Percentiles rank a stretch among this genome's conserved stretches.
Conservation (phyloP, 2,797 vertebrate genomes). For the Lepilemur septentrionalis region DNA sequence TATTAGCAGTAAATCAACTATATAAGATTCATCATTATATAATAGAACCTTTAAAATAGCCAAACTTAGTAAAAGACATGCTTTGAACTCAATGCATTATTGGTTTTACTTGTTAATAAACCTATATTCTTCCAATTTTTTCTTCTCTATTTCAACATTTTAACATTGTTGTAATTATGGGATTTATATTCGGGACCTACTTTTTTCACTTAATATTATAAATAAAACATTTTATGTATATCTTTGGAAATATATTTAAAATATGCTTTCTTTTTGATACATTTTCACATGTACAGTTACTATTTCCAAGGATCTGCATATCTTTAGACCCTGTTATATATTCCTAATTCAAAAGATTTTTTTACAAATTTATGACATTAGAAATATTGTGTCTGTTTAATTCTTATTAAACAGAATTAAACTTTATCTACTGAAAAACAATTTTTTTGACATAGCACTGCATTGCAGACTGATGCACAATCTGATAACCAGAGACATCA, state of each 20-base stretch:
- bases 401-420: neutral
- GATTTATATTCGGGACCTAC: neutral
- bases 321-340: neutral
- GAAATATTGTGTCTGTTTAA: neutral
- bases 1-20: neutral
- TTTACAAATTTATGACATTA: neutral
- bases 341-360: neutral
- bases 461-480: neutral
- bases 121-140: neutral
- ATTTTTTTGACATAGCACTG: neutral
- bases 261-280: neutral
- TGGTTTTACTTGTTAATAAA: neutral
- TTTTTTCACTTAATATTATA: neutral
- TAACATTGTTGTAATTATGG: neutral
- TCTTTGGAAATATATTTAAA: neutral
- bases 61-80: neutral
- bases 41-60: neutral
- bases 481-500: neutral
- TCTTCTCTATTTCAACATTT: neutral
- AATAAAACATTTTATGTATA: neutral
- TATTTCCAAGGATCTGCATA: neutral
- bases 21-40: neutral
- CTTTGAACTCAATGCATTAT: neutral
- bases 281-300: neutral
- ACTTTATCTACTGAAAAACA: neutral